phyloP scores from a whole-genome alignment of 2,113 vertebrate species.

The Corynorhinus townsendii region DNA sequence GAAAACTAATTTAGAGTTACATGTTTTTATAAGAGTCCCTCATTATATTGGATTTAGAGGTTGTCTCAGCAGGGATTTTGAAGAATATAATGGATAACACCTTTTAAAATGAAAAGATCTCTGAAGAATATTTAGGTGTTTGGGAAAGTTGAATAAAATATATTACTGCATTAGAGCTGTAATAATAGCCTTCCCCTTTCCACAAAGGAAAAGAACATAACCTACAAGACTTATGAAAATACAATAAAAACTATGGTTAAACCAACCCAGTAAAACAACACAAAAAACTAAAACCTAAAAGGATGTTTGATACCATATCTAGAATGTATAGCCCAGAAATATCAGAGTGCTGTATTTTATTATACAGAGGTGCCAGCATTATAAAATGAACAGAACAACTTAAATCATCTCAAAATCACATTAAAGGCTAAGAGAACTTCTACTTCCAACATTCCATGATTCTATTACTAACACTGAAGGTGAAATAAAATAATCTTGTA shows the following conservation, averaged over 20 bases:
- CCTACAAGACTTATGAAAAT: not conserved
- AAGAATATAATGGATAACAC: not conserved
- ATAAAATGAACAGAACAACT: not conserved
- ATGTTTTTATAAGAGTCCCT: not conserved
- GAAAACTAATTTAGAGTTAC: not conserved
- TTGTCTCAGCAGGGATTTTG: not conserved
- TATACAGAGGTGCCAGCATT: not conserved
- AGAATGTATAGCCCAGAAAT: not conserved
- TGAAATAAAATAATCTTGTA: constrained; percentile 16
- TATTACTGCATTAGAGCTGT: not conserved
- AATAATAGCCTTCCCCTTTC: not conserved
- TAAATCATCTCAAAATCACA: not conserved
- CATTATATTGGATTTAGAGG: not conserved
- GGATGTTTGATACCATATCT: not conserved
- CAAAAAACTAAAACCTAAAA: not conserved
- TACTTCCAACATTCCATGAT: not conserved
- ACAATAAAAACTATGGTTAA: not conserved
- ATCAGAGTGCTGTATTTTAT: not conserved
- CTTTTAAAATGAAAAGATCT: not conserved
- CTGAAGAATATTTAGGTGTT: not conserved
- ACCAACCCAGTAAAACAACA: not conserved
- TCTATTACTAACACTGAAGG: not conserved
- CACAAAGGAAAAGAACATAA: not conserved
- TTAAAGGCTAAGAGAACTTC: not conserved
- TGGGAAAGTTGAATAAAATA: not conserved